Evolutionary conservation across 2,797 vertebrate species (phyloP), one percentile per base, ranked within the genome.

Genomic region (Galagoides demidoff): DNA sequence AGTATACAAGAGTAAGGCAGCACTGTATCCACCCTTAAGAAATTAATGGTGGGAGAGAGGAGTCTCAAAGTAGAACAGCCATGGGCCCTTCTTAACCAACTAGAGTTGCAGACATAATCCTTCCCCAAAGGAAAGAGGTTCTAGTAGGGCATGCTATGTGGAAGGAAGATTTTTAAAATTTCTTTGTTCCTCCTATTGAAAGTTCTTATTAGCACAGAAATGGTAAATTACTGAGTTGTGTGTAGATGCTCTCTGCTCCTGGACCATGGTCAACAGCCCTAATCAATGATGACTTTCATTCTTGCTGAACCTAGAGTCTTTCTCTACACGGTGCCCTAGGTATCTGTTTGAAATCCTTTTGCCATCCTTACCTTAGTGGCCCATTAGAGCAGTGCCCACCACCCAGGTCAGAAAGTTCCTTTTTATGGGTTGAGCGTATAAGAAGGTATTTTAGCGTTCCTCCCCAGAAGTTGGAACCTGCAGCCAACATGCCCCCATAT

Each of bases 221-320:
- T 55, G 66, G 71, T 63, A 87, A 71, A 86, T 83, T 77, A 66
- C 79, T 63, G 66, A 52, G 61, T 74, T 29, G 31, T 55, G 20
- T 92, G 68, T 55, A 90, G 55, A 85, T 39, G 59, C 73, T 91
- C 19, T 74, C 57, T 52, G 85, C n/a, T 95, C 59, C 27, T 43
- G 85, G 92, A 64, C 43, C 39, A n/a, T 3, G 59, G 94, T 92
- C 93, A 92, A 74, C 45, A 82, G 61, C 73, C 78, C 85, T 39
- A 68, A 88, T 82, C 93, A 85, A 27, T 52, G 85, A 66, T 25
- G 59, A 45, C 77, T 81, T n/a, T 81, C 52, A 61, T 81, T 74
- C 86, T 83, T 90, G 85, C 82, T 92, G 89, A 73, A 78, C 74
- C 49, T 78, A 90, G 68, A 88, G 8, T 86, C 70, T 94, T 96